Base-by-base conservation (phyloP, 2,888 invertebrate species). In the Dasypogon diadema region DNA sequence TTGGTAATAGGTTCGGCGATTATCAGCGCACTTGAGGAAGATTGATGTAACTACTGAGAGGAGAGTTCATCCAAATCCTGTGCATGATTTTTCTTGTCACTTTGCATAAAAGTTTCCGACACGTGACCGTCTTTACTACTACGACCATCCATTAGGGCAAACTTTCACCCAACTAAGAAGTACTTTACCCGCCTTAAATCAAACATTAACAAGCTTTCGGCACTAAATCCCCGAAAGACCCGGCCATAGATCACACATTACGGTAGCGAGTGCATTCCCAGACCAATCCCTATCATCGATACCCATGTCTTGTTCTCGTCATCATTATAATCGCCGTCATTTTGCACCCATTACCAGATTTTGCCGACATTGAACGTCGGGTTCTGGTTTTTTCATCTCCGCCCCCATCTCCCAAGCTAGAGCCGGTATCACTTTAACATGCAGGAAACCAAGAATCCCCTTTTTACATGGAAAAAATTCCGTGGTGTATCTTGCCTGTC, bases 301-400 rank as follows among this genome's bases (percentile, higher is more conserved):
- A 65, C 65, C n/a, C n/a, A 48, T 24, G 65, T 65, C 65, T 42
- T 65, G 65, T 65, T 65, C 65, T 24, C 65, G 65, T 65, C 65
- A 65, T 65, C 65, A 48, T 65, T 65, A 65, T 65, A 21, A 65
- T 24, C 26, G 65, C 65, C 24, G 48, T 65, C 48, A 65, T 65
- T 65, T 65, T 65, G 26, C 65, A 65, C 65, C 48, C 65, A 65
- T 65, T 65, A 65, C 48, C 60, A 60, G 60, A 60, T 60, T 37
- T 16, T 30, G 37, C 21, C 8, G 42, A 42, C 42, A 42, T 42
- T 12, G 12, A 12, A 42, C 12, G 42, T 42, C 12, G 6, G 42
- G 42, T n/a, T 1, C 0, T 42, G 42, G n/a, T 42, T 42, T 42
- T 12, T 42, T 12, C 12, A 0, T 42, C 42, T 6, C n/a, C 42